Evolutionary conservation across 2,113 vertebrate species (phyloP), one percentile per base, ranked within the genome.

Genomic region (Pavo muticus): DNA sequence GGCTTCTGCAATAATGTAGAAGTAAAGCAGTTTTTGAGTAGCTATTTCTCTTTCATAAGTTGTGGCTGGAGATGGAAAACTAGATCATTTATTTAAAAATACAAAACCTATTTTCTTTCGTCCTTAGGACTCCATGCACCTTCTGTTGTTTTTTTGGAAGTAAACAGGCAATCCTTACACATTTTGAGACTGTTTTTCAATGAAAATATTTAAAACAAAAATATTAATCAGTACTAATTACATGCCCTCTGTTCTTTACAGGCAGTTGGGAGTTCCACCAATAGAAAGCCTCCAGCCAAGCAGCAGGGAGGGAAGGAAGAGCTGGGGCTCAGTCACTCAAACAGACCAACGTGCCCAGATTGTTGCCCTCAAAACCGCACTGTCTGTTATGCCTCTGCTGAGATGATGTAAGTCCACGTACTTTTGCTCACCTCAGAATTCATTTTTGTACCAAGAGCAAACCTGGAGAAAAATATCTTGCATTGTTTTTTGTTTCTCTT

Each of bases 41-140:
- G 70, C 60, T 72, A 39, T 59, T 39, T 68, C 77, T 94, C 82
- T 92, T 95, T 91, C 68, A 73, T 79, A 94, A 94, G 47, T 78
- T 90, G 23, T 64, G n/a, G 56, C 47, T 87, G 47, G 81, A 0
- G 14, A 71, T 56, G 74, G 90, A 64, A 77, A 78, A 74, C 15
- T 39, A 32, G 35, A 40, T 93, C 83, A 59, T 81, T 90, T 92
- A 35, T 74, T 79, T 17, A 72, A 91, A 95, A 93, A 39, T 21
- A 61, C 13, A 71, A 60, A 90, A 84, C 47, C 64, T 60, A 10
- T 67, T 86, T 93, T 45, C 56, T 88, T 93, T 71, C 14, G 27
- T 90, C 90, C 84, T 68, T 77, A 87, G 48, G 17, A 40, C 21
- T n/a, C 56, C 14, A 70, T 37, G 17, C 1, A 6, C 42, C 23